Evolutionary conservation across 92 coral and sea anemone species (phyloP).

Genomic region (Palythoa heliodiscus): DNA sequence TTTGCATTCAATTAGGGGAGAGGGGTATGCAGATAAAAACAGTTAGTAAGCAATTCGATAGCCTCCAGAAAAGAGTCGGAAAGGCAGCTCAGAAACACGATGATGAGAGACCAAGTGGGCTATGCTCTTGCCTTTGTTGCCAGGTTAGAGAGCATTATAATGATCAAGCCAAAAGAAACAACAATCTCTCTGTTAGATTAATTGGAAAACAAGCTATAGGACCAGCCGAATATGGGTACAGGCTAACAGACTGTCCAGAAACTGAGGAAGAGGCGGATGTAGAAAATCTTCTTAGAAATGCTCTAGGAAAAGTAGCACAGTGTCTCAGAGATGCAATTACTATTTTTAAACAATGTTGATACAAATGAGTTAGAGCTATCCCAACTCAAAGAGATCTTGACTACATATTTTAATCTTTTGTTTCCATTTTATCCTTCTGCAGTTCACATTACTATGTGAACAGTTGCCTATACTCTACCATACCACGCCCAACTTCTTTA

Average conservation of each 20-base stretch:
- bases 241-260: conserved; percentile 53
- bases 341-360: conserved; percentile 60
- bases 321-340: conserved; percentile 62
- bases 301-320: conserved; percentile 56
- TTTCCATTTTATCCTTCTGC: conserved; percentile 36
- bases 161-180: conserved; percentile 53
- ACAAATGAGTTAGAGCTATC: conserved; percentile 36
- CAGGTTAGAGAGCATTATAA: conserved; percentile 50
- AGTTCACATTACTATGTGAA: conserved; percentile 63
- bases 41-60: conserved; percentile 8
- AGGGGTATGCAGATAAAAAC: conserved; percentile 39
- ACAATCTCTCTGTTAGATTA: conserved; percentile 51
- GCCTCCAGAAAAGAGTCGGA: conserved; percentile 8
- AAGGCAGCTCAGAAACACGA: not conserved
- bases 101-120: conserved; percentile 37
- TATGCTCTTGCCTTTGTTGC: conserved; percentile 67
- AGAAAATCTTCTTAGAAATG: conserved; percentile 41
- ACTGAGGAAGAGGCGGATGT: not conserved
- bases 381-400: conserved; percentile 38
- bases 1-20: conserved; percentile 6
- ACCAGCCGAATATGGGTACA: conserved; percentile 45
- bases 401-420: conserved; percentile 52
- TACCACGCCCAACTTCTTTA: conserved; percentile 59
- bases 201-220: conserved; percentile 66
- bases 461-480: conserved; percentile 60